Conservation (phyloP, 2,797 vertebrate species). For the Salmo trutta region DNA sequence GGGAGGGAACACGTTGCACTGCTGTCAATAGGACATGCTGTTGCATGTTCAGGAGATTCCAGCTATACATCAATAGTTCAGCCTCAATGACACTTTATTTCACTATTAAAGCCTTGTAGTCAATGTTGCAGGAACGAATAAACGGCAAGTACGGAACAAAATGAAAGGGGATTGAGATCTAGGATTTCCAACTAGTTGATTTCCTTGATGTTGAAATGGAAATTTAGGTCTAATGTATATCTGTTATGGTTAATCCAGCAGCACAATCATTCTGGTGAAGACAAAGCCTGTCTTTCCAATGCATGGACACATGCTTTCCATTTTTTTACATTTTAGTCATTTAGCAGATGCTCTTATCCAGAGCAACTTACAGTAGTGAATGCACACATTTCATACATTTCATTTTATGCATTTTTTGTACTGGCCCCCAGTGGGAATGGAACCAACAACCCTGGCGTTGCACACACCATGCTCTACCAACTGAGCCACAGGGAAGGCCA, state of each 20-base stretch:
- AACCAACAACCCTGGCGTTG: too few relatives aligned
- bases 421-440: too few relatives aligned
- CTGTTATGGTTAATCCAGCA: neutral
- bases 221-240: neutral
- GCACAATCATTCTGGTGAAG: neutral
- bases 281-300: neutral
- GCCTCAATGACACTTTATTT: neutral
- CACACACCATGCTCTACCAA: too few relatives aligned
- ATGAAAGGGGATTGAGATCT: neutral
- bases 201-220: neutral
- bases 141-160: neutral
- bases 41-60: constrained; percentile 27
- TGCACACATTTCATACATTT: too few relatives aligned
- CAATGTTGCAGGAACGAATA: neutral
- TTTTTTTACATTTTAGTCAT: too few relatives aligned
- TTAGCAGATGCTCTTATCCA: too few relatives aligned
- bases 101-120: neutral
- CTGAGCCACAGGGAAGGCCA: neutral
- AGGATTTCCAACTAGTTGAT: too few relatives aligned
- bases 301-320: constrained; percentile 35
- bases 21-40: constrained; percentile 30
- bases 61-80: constrained; percentile 18
- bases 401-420: too few relatives aligned
- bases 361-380: too few relatives aligned
- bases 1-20: neutral